phyloP scores from a whole-genome alignment of 2,888 invertebrate species.

The Macropis europaea region DNA sequence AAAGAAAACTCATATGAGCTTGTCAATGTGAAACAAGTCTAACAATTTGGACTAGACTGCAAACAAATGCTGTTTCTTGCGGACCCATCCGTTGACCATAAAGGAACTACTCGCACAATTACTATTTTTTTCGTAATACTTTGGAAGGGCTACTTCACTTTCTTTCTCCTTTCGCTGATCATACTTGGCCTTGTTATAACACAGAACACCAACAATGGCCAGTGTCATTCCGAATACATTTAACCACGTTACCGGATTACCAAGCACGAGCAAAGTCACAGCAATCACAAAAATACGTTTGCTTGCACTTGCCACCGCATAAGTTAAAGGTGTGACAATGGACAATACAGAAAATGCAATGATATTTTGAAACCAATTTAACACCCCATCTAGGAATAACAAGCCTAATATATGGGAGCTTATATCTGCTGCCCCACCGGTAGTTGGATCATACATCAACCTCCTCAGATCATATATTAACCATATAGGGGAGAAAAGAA shows the following conservation, averaged over 20 bases:
- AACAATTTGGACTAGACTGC: conserved; percentile 68
- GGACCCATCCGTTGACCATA: conserved; percentile 70
- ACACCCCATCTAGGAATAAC: conserved; percentile 89
- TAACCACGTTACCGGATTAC: conserved; percentile 93
- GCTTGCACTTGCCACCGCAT: conserved; percentile 97
- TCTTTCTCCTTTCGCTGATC: conserved; percentile 83
- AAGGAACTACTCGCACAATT: conserved; percentile 63
- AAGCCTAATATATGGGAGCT: conserved; percentile 83
- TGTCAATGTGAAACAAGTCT: conserved; percentile 34
- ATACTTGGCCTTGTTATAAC: conserved; percentile 93
- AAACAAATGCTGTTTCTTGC: conserved; percentile 63
- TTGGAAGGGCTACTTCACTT: conserved; percentile 82
- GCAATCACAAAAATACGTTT: conserved; percentile 96
- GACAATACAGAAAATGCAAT: conserved; percentile 96
- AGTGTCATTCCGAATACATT: conserved; percentile 95
- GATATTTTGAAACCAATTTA: conserved; percentile 97
- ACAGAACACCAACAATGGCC: conserved; percentile 93
- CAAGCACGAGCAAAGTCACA: conserved; percentile 91
- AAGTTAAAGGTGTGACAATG: conserved; percentile 94
- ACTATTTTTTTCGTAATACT: conserved; percentile 59
- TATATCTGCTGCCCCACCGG: conserved; percentile 54
- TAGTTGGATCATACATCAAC: conserved; percentile 83
- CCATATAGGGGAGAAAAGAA: conserved; percentile 93
- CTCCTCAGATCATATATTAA: conserved; percentile 85
- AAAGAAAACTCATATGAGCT: conserved; percentile 46